These are phyloP conservation scores for Egretta garzetta DNA, from an alignment of 2,113 vertebrate genomes.

Conservation along the genomic window DNA sequence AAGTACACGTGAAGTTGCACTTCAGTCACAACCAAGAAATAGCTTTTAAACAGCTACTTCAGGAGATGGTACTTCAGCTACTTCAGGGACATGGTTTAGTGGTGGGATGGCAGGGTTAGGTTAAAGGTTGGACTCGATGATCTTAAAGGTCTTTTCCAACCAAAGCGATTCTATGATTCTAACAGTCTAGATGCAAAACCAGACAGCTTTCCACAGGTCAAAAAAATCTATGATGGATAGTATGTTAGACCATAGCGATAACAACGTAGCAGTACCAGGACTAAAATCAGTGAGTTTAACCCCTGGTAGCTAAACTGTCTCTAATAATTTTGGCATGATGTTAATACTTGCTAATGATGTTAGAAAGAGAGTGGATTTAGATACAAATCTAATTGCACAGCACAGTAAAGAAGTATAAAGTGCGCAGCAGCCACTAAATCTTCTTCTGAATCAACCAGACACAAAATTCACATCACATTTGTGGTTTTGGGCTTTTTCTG, in stretches of 20 bases:
- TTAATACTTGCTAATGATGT: background rate
- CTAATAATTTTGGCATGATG: background rate
- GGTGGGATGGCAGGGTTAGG: too few species aligned
- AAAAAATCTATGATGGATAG: background rate
- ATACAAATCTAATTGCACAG: background rate
- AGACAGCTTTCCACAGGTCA: background rate
- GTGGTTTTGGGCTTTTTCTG: background rate
- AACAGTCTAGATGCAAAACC: background rate
- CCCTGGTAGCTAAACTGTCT: background rate
- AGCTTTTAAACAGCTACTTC: background rate
- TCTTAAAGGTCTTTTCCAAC: too few species aligned
- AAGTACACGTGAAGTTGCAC: background rate
- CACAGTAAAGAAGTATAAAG: background rate
- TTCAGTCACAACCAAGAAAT: background rate
- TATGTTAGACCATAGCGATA: background rate
- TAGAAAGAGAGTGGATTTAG: background rate
- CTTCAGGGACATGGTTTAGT: too few species aligned
- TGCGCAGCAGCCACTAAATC: background rate
- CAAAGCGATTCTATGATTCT: too few species aligned
- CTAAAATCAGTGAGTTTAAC: background rate
- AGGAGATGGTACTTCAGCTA: background rate
- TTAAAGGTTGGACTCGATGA: too few species aligned
- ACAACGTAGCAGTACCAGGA: background rate
- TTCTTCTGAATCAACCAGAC: background rate
- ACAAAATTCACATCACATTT: background rate